phyloP scores from a whole-genome alignment of 2,113 vertebrate species.

The Dasyurus viverrinus region DNA sequence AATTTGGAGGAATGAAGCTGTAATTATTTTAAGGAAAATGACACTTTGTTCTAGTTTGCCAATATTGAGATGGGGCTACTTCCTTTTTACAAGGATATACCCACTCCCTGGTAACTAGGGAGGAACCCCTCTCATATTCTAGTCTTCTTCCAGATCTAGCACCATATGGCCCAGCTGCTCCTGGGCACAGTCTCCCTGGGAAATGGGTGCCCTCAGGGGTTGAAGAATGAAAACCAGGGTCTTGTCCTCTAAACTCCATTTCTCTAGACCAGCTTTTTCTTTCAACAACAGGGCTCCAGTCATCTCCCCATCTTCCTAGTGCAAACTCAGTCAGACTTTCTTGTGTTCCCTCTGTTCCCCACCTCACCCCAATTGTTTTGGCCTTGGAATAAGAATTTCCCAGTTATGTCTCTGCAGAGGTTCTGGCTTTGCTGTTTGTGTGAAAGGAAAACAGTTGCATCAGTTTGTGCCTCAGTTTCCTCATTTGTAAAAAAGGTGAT shows the following conservation, averaged over 20 bases:
- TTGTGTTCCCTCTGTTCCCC: not conserved
- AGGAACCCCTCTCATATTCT: too few species aligned
- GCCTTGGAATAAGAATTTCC: not conserved
- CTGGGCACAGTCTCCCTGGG: not conserved
- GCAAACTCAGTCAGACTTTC: not conserved
- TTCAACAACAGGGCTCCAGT: not conserved
- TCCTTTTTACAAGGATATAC: not conserved
- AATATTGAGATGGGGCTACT: not conserved
- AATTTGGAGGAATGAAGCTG: not conserved
- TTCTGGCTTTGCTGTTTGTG: not conserved
- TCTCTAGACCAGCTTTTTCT: not conserved
- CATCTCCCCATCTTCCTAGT: not conserved
- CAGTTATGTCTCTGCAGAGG: not conserved
- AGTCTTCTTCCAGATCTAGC: too few species aligned
- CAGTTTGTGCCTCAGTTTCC: not conserved
- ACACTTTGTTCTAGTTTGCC: not conserved
- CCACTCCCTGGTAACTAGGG: not conserved
- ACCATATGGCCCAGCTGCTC: too few species aligned
- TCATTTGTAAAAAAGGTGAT: not conserved
- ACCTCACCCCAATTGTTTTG: not conserved
- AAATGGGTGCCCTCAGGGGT: not conserved
- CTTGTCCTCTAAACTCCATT: not conserved
- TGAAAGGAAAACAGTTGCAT: not conserved
- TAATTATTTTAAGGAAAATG: not conserved
- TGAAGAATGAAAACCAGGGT: not conserved